phyloP scores from a whole-genome alignment of 2,113 vertebrate genomes.

The Odocoileus hemionus region DNA sequence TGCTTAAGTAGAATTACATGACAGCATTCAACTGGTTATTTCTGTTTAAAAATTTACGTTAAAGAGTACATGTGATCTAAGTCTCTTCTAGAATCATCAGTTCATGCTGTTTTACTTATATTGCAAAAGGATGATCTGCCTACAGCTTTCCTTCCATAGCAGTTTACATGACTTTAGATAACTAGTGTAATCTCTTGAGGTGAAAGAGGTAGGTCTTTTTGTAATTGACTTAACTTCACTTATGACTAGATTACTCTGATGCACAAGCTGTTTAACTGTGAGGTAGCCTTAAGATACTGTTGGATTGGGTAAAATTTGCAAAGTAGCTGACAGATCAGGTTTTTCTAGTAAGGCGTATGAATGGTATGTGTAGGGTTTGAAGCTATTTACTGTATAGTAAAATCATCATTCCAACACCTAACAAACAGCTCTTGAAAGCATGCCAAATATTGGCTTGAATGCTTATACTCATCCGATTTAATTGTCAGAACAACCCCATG shows the following conservation, averaged over 20 bases:
- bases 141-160: not conserved
- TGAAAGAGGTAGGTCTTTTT: not conserved
- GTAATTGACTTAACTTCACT: not conserved
- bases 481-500: not conserved
- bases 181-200: not conserved
- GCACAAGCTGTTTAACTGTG: not conserved
- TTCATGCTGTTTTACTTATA: not conserved
- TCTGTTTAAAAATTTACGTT: not conserved
- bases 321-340: not conserved
- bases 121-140: not conserved
- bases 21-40: slow-evolving; percentile 13
- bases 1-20: not conserved
- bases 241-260: not conserved
- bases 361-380: not conserved
- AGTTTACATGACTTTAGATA: not conserved
- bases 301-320: not conserved
- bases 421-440: not conserved
- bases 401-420: not conserved
- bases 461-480: not conserved
- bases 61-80: not conserved
- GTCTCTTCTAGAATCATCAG: not conserved
- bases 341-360: not conserved
- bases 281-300: not conserved
- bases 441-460: not conserved
- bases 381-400: not conserved